Evolutionary conservation across 2,888 invertebrate genomes (phyloP), one percentile per base, ranked within the genome.

Genomic region (Tinea trinotella): DNA sequence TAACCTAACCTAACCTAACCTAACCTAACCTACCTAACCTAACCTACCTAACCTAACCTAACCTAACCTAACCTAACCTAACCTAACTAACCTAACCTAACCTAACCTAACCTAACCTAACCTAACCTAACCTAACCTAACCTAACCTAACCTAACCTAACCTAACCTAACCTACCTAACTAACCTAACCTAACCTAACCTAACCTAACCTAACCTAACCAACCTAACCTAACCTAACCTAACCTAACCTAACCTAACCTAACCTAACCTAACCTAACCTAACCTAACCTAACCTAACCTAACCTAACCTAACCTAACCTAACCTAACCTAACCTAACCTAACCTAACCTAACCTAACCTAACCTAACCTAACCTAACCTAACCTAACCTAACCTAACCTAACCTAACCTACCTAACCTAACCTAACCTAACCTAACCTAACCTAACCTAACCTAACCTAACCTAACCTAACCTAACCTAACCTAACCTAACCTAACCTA

Each of bases 211-310:
- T 54, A 54, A 54, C 54, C 54, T 44, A 54, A 54, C 54, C 54
- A 54, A 54, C 54, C 54, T 54, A 54, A 54, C 54, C 54, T 44
- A 54, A 54, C 54, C 54, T 44, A 54, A 54, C 54, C 54, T 24
- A 54, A 54, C 54, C 54, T 46, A 54, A 54, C 54, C 54, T 54
- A 54, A 54, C 54, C 50, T 20, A 50, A 50, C 50, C 50, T 50
- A 50, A 50, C 50, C 50, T 20, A 50, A 20, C 50, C 56, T 54
- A 56, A 56, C 56, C 56, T 56, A 56, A 56, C 56, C 56, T 53
- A 56, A 56, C 56, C 56, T 56, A 56, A 56, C 55, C 55, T 53
- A 55, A 55, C 55, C 53, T 55, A 55, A 53, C 55, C 55, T 46
- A 48, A 48, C 48, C 55, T 44, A 54, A 54, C 54, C 54, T 49